Conservation (phyloP, 2,113 vertebrate genomes). For the Tachuris rubrigastra region DNA sequence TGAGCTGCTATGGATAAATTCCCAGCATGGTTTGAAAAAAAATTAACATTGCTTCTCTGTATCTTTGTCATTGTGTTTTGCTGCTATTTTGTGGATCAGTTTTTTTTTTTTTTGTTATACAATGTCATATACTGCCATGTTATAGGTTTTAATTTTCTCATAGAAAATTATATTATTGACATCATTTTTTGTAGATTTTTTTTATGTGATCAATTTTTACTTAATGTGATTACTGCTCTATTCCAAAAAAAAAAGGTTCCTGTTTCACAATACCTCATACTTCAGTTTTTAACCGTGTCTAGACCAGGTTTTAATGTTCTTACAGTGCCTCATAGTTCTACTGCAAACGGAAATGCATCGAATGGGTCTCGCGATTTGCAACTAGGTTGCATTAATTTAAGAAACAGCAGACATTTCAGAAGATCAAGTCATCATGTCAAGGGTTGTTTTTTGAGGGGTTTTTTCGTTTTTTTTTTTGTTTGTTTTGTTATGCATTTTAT, state of each 20-base stretch:
- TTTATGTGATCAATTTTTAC: conserved; percentile 88
- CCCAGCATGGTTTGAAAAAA: conserved; percentile 83
- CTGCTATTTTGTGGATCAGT: conserved; percentile 92
- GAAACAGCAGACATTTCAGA: conserved; percentile 62
- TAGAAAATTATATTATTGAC: conserved; percentile 95
- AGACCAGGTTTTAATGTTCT: conserved; percentile 75
- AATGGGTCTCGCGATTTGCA: conserved; percentile 75
- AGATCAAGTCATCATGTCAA: conserved; percentile 50
- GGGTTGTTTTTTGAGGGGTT: not conserved
- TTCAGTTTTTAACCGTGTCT: conserved; percentile 82
- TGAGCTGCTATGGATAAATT: conserved; percentile 93
- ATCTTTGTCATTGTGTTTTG: conserved; percentile 88
- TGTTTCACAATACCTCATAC: conserved; percentile 95
- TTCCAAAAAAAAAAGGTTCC: conserved; percentile 87
- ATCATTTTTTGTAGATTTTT: conserved; percentile 81
- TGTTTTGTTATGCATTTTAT: conserved; percentile 40
- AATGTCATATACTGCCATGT: conserved; percentile 94
- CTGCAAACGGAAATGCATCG: conserved; percentile 74
- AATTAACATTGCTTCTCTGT: conserved; percentile 85
- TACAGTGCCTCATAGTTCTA: conserved; percentile 79
- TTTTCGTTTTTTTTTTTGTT: not conserved
- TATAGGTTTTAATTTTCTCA: conserved; percentile 92
- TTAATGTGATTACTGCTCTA: conserved; percentile 92
- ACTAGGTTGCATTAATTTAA: conserved; percentile 76
- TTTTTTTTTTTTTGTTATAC: conserved; percentile 78